These are phyloP conservation scores for Eubucco bourcierii DNA, from an alignment of 2,113 vertebrate species.

Conservation along the genomic window DNA sequence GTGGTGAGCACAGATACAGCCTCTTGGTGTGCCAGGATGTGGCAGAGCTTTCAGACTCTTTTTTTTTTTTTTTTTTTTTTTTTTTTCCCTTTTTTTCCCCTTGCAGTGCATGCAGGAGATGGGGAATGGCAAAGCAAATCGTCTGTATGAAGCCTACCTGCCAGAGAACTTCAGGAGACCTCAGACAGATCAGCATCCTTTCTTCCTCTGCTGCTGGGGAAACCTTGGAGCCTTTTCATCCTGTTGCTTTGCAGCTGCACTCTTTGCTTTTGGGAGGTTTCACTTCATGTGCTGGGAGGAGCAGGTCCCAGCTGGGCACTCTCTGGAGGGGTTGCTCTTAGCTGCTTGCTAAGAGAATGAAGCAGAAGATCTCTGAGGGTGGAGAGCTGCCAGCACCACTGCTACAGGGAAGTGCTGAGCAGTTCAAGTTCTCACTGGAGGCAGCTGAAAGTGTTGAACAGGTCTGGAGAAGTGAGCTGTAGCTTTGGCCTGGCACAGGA, in stretches of 20 bases:
- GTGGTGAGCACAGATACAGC: background rate
- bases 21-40: background rate
- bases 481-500: background rate
- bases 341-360: background rate
- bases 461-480: background rate
- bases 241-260: background rate
- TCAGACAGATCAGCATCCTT: slow-evolving; percentile 92
- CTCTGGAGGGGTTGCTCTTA: fast-evolving
- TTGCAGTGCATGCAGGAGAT: slow-evolving; percentile 95
- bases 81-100: background rate
- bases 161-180: slow-evolving; percentile 94
- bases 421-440: background rate
- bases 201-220: background rate
- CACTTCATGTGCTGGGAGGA: background rate
- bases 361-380: background rate
- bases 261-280: background rate
- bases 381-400: background rate
- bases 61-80: too few relatives aligned
- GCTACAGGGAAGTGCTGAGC: background rate
- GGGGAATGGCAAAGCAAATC: slow-evolving; percentile 94
- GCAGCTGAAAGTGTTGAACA: background rate
- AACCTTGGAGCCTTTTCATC: background rate
- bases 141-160: slow-evolving; percentile 94
- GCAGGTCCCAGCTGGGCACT: background rate
- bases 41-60: background rate